Percentiles rank a stretch among this genome's conserved stretches.
Evolutionary conservation across 2,888 invertebrate species (phyloP).

Genomic region (Drosophila testacea): DNA sequence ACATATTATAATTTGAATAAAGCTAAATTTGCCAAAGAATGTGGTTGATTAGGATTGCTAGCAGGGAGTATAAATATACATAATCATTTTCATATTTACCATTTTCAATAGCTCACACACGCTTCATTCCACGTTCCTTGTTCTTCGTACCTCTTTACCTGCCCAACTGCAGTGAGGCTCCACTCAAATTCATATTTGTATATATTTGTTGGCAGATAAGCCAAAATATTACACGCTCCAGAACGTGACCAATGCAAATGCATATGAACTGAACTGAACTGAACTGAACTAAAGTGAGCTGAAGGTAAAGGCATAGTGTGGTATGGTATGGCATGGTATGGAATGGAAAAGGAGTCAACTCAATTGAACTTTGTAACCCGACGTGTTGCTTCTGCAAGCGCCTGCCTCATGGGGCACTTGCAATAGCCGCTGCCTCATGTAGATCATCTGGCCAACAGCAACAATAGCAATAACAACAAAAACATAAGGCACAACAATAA

Average conservation of each 20-base stretch:
- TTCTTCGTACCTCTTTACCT: background rate
- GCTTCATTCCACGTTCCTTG: background rate
- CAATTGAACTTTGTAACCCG: conserved; percentile 77
- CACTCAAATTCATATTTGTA: conserved; percentile 77
- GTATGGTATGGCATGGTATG: conserved; percentile 4
- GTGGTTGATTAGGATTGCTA: too few relatives aligned
- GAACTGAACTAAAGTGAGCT: conserved; percentile 7
- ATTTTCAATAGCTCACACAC: conserved; percentile 29
- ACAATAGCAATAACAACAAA: conserved; percentile 29
- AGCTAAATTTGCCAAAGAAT: too few relatives aligned
- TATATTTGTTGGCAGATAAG: conserved; percentile 76
- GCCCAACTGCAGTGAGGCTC: conserved; percentile 11
- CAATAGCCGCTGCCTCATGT: conserved; percentile 64
- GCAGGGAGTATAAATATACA: background rate
- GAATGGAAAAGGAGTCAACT: conserved; percentile 69
- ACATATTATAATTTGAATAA: too few relatives aligned
- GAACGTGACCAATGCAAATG: conserved; percentile 80
- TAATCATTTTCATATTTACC: background rate
- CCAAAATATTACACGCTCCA: conserved; percentile 78
- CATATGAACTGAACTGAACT: conserved; percentile 65
- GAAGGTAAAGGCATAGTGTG: conserved; percentile 3
- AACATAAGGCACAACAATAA: conserved; percentile 40
- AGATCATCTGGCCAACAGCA: conserved; percentile 67
- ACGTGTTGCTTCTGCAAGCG: conserved; percentile 77
- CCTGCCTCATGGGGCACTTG: conserved; percentile 52